Evolutionary conservation across 2,888 invertebrate species (phyloP).

Genomic region (Drosophila monieri): DNA sequence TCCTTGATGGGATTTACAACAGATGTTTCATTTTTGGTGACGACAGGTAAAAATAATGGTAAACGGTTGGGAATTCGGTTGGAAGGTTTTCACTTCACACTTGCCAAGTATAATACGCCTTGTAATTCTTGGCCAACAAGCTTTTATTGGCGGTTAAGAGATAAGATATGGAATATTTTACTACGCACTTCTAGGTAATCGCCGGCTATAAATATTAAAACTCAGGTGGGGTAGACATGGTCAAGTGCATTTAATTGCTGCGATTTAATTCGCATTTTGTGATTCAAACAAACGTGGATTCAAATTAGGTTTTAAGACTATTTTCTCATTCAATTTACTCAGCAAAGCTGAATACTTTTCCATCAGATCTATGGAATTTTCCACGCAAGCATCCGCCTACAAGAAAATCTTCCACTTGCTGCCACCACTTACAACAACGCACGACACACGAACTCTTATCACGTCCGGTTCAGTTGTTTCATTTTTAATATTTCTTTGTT

Average conservation of each 20-base stretch:
- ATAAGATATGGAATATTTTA: conserved; percentile 39
- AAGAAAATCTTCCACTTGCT: conserved; percentile 56
- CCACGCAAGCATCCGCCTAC: conserved; percentile 46
- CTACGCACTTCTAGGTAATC: conserved; percentile 4
- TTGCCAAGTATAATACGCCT: conserved; percentile 7
- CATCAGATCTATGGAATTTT: conserved; percentile 53
- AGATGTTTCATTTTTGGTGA: conserved; percentile 45
- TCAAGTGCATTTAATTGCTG: conserved; percentile 12
- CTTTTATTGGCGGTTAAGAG: conserved; percentile 6
- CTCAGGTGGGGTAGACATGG: conserved; percentile 5
- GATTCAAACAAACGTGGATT: background rate
- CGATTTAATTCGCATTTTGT: conserved; percentile 2
- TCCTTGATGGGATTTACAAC: conserved; percentile 46
- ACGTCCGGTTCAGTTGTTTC: conserved; percentile 4
- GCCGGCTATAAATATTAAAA: background rate
- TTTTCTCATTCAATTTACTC: no score
- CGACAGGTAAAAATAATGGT: conserved; percentile 44
- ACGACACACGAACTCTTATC: conserved; percentile 53
- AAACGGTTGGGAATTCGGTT: background rate
- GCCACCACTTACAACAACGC: conserved; percentile 9
- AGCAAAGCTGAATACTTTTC: background rate
- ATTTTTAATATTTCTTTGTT: conserved; percentile 1
- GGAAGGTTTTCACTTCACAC: background rate
- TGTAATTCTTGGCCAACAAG: conserved; percentile 16
- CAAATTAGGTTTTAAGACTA: no score